phyloP scores from a whole-genome alignment of 2,888 invertebrate genomes.

The Antheraea yamamai region DNA sequence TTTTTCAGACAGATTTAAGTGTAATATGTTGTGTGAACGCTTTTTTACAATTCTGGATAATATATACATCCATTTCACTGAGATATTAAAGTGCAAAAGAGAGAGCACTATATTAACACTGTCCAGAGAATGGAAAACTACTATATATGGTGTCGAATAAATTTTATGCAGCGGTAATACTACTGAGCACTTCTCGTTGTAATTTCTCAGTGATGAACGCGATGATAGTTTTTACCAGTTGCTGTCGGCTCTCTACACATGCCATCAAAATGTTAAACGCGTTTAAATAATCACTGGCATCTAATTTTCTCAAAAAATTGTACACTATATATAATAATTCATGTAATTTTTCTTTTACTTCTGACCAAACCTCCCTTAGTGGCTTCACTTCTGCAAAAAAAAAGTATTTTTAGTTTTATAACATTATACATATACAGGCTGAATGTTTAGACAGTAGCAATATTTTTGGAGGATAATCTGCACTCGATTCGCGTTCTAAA shows the following conservation, averaged over 20 bases:
- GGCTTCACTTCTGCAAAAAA: conserved; percentile 54
- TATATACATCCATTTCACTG: too few species aligned
- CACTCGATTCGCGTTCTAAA: too few species aligned
- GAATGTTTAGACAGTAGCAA: too few species aligned
- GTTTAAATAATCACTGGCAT: neutral
- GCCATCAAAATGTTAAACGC: neutral
- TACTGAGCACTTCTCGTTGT: neutral
- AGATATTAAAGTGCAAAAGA: too few species aligned
- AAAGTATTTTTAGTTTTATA: neutral
- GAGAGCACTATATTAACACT: too few species aligned
- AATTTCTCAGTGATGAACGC: neutral
- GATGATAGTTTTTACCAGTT: neutral
- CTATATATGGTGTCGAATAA: neutral
- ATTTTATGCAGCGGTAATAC: neutral
- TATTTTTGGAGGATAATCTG: too few species aligned
- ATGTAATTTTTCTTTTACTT: conserved; percentile 6
- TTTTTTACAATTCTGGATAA: too few species aligned
- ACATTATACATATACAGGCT: too few species aligned
- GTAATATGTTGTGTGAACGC: too few species aligned
- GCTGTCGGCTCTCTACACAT: neutral
- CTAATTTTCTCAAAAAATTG: conserved; percentile 9
- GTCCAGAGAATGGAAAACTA: too few species aligned
- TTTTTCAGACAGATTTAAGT: too few species aligned
- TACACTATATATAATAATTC: conserved; percentile 6
- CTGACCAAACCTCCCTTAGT: conserved; percentile 37